These are phyloP conservation scores for Pseudomyrmex concolor DNA, from an alignment of 1,140 invertebrate species.

Conservation along the genomic window DNA sequence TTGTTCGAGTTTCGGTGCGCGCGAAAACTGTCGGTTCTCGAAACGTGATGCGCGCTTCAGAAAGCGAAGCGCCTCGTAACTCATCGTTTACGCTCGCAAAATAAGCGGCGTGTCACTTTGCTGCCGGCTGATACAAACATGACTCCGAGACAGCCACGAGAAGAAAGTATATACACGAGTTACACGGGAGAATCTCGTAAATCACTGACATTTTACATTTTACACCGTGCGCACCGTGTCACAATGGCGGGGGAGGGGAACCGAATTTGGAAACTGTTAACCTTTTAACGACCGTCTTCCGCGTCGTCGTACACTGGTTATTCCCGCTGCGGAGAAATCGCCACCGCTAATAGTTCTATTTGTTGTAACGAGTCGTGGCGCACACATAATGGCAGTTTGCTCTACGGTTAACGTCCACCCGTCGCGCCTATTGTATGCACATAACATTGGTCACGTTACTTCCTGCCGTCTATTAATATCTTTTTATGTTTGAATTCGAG, in stretches of 20 bases:
- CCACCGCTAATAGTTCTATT: slow-evolving; percentile 24
- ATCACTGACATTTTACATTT: slow-evolving; percentile 69
- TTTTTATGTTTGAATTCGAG: slow-evolving; percentile 5
- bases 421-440: slow-evolving; percentile 10
- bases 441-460: slow-evolving; percentile 5
- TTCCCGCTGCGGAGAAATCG: slow-evolving; percentile 40
- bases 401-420: neutral
- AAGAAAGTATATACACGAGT: slow-evolving; percentile 46
- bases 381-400: slow-evolving; percentile 14
- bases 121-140: slow-evolving; percentile 71
- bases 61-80: slow-evolving; percentile 64
- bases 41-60: slow-evolving; percentile 28
- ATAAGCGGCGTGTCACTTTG: slow-evolving; percentile 70
- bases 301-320: neutral
- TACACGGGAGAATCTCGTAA: slow-evolving; percentile 42
- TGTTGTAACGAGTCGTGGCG: slow-evolving; percentile 33
- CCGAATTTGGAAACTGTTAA: slow-evolving; percentile 56
- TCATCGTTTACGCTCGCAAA: slow-evolving; percentile 70
- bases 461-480: slow-evolving; percentile 22
- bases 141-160: slow-evolving; percentile 65
- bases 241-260: neutral
- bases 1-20: slow-evolving; percentile 12
- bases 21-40: slow-evolving; percentile 39
- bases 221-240: slow-evolving; percentile 24
- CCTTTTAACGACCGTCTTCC: slow-evolving; percentile 18